Evolutionary conservation across 1,140 invertebrate species (phyloP), one percentile per base, ranked within the genome.

Genomic region (Ruditapes philippinarum): DNA sequence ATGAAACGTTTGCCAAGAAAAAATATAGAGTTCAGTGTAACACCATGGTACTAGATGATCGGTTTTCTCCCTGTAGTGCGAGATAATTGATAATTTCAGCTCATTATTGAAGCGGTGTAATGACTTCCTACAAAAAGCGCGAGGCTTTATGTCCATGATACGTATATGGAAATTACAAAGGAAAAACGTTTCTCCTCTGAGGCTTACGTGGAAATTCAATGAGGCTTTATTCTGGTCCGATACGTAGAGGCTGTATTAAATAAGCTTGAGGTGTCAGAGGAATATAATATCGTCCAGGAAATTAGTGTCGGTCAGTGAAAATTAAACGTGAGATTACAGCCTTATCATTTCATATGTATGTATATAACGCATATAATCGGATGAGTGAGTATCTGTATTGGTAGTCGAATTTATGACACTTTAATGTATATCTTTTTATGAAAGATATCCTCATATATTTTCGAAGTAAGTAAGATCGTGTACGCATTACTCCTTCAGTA

Each of bases 71-170:
- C 65, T 38, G 9, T 38, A 70, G 65, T 36, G 65, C 9, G 14
- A 38, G 65, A 70, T 70, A 70, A 70, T 70, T 38, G 65, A 70
- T 70, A 70, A 70, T 38, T 70, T 70, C 22, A 70, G 65, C 33
- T 70, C 33, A 38, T 70, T 19, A 70, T 70, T 70, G 33, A 22
- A 40, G 65, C n/a, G 28, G 14, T 28, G 38, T 70, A 70, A 70
- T 70, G 33, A n/a, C 38, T 36, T 40, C 22, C 33, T 70, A 28
- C 11, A 38, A 40, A 70, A 36, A 70, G 65, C 65, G 33, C 22
- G 65, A 70, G 38, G 11, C 14, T 11, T 33, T 38, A 25, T 17
- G 33, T 40, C 33, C 19, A 28, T 70, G 7, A 70, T 38, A 70
- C 11, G 33, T 70, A 40, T 36, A 70, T 70, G 65, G 31, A 38